Percentiles rank a stretch among this genome's conserved stretches.
Evolutionary conservation across 2,888 invertebrate genomes (phyloP).

Genomic region (Ornithoptera alexandrae): DNA sequence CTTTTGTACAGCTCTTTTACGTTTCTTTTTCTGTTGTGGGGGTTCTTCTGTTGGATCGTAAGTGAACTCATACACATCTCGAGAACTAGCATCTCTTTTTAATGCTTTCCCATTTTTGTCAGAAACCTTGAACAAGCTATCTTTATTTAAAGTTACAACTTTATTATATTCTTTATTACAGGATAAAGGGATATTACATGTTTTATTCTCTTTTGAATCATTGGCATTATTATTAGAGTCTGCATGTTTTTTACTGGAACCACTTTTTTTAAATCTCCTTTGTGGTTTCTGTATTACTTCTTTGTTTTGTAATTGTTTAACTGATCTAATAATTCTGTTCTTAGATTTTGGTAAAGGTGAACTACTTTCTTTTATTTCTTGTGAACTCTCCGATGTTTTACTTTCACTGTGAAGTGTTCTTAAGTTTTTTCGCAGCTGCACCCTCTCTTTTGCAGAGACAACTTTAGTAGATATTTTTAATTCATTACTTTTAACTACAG

Average conservation of each 20-base stretch:
- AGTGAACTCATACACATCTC: constrained; percentile 73
- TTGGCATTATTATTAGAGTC: constrained; percentile 56
- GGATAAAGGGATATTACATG: neutral
- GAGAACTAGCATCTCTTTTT: constrained; percentile 45
- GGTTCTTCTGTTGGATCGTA: constrained; percentile 73
- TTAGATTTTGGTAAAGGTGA: neutral
- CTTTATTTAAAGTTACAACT: neutral
- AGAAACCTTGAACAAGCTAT: neutral
- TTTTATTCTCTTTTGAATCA: constrained; percentile 25
- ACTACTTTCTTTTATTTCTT: neutral
- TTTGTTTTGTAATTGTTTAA: neutral
- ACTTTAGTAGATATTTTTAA: constrained; percentile 21
- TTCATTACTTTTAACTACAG: constrained; percentile 43
- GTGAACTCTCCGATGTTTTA: neutral
- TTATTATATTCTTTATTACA: constrained; percentile 31
- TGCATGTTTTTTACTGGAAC: constrained; percentile 39
- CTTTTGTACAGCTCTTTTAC: constrained; percentile 51
- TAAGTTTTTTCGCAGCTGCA: neutral
- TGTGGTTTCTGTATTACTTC: constrained; percentile 15
- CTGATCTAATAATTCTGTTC: constrained; percentile 5
- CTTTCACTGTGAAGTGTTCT: constrained; percentile 30
- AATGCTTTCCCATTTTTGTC: constrained; percentile 32
- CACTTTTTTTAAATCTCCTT: constrained; percentile 25
- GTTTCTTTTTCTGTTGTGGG: constrained; percentile 63
- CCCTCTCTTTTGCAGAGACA: constrained; percentile 1